These are phyloP conservation scores for Toxotes lorentzi DNA, from an alignment of 2,797 vertebrate species.

Conservation along the genomic window DNA sequence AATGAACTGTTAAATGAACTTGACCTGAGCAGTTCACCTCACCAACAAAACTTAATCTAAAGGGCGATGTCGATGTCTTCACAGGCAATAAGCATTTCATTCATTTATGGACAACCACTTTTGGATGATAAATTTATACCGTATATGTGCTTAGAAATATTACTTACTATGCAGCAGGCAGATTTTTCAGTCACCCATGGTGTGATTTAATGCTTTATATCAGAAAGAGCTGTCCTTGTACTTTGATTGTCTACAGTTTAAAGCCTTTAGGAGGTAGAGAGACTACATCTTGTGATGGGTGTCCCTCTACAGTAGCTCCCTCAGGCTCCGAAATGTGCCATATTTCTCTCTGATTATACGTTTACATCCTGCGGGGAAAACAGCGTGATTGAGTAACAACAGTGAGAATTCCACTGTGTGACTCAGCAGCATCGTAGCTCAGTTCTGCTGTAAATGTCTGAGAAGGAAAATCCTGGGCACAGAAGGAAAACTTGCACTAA, in stretches of 20 bases:
- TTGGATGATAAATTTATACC: neutral
- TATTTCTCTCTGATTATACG: conserved; percentile 47
- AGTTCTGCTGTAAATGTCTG: conserved; percentile 27
- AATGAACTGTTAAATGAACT: conserved; percentile 46
- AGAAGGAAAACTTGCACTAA: conserved; percentile 24
- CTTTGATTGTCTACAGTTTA: conserved; percentile 30
- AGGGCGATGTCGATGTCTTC: conserved; percentile 19
- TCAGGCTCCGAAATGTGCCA: conserved; percentile 37
- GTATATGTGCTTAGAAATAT: neutral
- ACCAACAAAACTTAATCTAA: conserved; percentile 42
- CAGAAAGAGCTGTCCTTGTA: neutral
- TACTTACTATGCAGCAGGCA: neutral
- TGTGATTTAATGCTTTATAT: neutral
- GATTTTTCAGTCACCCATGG: neutral
- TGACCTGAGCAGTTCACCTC: conserved; percentile 37
- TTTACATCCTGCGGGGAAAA: conserved; percentile 42
- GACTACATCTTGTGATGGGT: conserved; percentile 12
- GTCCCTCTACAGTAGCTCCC: conserved; percentile 12
- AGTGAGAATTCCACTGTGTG: conserved; percentile 36
- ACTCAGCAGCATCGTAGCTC: conserved; percentile 48
- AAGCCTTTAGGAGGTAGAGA: conserved; percentile 31
- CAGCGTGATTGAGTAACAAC: conserved; percentile 48
- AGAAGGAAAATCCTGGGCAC: conserved; percentile 33
- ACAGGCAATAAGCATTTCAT: conserved; percentile 23
- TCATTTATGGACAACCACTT: conserved; percentile 11